Evolutionary conservation across 2,113 vertebrate genomes (phyloP), one percentile per base, ranked within the genome.

Genomic region (Caranx ignobilis): DNA sequence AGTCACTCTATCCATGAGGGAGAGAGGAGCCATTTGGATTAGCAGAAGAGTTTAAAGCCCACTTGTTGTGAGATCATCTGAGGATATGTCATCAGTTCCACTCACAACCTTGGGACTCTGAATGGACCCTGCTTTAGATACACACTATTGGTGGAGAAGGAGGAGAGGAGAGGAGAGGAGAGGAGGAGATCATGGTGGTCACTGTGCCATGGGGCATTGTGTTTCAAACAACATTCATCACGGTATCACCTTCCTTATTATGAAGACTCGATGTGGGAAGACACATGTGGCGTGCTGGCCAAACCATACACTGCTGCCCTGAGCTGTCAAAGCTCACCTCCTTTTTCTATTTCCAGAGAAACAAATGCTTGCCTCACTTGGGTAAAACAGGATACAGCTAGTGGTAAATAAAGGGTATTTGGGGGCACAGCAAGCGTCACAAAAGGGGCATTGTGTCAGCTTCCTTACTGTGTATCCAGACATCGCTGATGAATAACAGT

Each of bases 1-100:
- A 84, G 50, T 84, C 81, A 84, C 48, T 84, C 65, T 16, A 59
- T 68, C 72, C 72, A 57, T 64, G 68, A 60, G 55, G 21, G 34
- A 64, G 71, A 64, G 71, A 74, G 43, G 69, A 78, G 63, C 45
- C 56, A n/a, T 54, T 79, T 41, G 79, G 69, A 78, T 77, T 57
- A 75, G 64, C 32, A 37, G 67, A 73, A 69, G 43, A 48, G 35
- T 76, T 72, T 60, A 26, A 71, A 69, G 32, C 63, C 74, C 35
- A 47, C 52, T 77, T 45, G 32, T 71, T 77, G 75, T 83, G 89
- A 84, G 70, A 83, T 89, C 83, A 87, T 82, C 64, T 72, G 55
- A 67, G 86, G 72, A 72, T 78, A 71, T 81, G 82, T 82, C 90
- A 88, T 88, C 79, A 41, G 61, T 75, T 89, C 81, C 71, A 81